phyloP scores from a whole-genome alignment of 2,888 invertebrate species.

The Acholoe squamosa region DNA sequence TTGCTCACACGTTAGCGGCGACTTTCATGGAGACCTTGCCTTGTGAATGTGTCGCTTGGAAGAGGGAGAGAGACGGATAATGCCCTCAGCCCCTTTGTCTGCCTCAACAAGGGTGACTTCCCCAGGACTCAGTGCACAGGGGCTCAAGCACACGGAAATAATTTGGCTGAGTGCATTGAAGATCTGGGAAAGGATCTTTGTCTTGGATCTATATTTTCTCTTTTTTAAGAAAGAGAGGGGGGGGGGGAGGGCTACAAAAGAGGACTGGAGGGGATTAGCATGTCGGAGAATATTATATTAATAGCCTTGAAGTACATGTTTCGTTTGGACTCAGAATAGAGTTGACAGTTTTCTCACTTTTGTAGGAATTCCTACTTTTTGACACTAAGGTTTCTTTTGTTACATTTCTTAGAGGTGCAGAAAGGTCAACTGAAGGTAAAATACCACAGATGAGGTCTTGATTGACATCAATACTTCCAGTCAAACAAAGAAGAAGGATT shows the following conservation, averaged over 20 bases:
- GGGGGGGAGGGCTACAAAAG: not conserved
- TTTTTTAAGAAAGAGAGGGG: not conserved
- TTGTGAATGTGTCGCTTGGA: not conserved
- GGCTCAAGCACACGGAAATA: not conserved
- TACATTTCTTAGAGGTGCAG: no score
- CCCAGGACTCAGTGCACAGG: not conserved
- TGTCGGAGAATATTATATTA: not conserved
- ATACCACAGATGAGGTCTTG: no score
- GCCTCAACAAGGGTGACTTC: not conserved
- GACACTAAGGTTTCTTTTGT: no score
- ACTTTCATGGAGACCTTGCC: not conserved
- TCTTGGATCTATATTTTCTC: no score
- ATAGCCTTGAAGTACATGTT: no score
- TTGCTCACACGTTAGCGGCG: conserved; percentile 27
- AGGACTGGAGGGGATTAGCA: not conserved
- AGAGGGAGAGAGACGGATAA: not conserved
- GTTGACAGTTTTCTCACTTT: no score
- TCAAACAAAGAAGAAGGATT: no score
- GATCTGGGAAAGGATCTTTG: not conserved
- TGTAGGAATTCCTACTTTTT: no score
- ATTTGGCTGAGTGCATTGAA: conserved; percentile 14
- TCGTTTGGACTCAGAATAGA: no score
- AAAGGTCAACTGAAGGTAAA: no score
- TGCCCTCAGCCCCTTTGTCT: not conserved
- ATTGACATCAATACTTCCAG: no score